Conservation (phyloP, 92 coral and sea anemone genomes). For the Actinostola sp. region DNA sequence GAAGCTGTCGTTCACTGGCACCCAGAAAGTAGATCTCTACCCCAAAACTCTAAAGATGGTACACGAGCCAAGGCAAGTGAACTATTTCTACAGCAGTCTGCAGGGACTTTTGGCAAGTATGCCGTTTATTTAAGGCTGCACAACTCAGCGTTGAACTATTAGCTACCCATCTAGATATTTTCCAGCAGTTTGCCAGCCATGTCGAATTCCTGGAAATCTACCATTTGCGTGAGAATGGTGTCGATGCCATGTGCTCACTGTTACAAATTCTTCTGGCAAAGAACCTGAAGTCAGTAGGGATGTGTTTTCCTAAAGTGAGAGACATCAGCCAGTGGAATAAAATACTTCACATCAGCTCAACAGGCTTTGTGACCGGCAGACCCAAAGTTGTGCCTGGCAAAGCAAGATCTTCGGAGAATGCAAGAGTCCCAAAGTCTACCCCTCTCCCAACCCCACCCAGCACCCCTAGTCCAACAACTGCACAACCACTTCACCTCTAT, state of each 20-base stretch:
- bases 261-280: constrained; percentile 44
- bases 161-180: constrained; percentile 35
- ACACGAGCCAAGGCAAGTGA: constrained; percentile 46
- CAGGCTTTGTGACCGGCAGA: constrained; percentile 36
- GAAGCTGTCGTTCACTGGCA: constrained; percentile 60
- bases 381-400: constrained; percentile 27
- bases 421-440: constrained; percentile 3
- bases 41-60: constrained; percentile 45
- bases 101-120: constrained; percentile 51
- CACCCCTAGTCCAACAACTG: constrained; percentile 37
- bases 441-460: constrained; percentile 38
- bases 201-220: constrained; percentile 48
- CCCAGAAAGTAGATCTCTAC: constrained; percentile 46
- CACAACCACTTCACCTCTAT: constrained; percentile 27
- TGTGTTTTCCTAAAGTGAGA: constrained; percentile 49
- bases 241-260: constrained; percentile 56
- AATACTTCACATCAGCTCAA: constrained; percentile 37
- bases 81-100: constrained; percentile 41
- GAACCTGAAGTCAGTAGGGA: constrained; percentile 56
- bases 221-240: constrained; percentile 53
- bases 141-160: constrained; percentile 56
- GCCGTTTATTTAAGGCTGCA: constrained; percentile 38
- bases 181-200: constrained; percentile 52
- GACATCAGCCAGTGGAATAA: constrained; percentile 42
- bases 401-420: neutral